Evolutionary conservation across 2,113 vertebrate genomes (phyloP), one percentile per base, ranked within the genome.

Genomic region (Apaloderma vittatum): DNA sequence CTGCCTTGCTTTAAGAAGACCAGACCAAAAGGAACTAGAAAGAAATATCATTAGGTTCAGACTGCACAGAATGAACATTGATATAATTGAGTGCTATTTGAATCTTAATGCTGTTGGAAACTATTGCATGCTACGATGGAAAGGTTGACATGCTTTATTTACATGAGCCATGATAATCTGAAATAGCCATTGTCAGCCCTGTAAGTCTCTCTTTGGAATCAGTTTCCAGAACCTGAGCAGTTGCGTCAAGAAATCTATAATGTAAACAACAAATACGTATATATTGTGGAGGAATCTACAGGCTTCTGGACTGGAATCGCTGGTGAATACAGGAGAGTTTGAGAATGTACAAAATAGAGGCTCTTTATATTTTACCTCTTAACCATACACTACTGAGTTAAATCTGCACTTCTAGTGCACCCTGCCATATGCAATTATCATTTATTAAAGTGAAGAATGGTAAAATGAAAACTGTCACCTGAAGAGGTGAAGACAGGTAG

Each of bases 371-470:
- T 86, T 94, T 91, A 54, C 15, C 46, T 65, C 61, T 70, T 95
- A 73, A 55, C 54, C 22, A 20, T 49, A 52, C 7, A 27, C 19
- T 46, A 22, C 10, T 12, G 6, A 73, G 19, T 83, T 92, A 88
- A 77, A 86, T 66, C 57, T 51, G 21, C 23, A 48, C 21, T 89
- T 90, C 63, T 30, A 62, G 46, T 2, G 5, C 9, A 27, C 32
- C 13, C 4, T 43, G 46, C 16, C 62, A 58, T 57, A 46, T 52
- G n/a, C 82, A 90, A 90, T 76, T 90, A 94, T 48, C 12, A 71
- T 67, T 72, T 84, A 83, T 84, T 75, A 88, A 84, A 86, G 32
- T 75, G 62, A 96, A 77, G 37, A 92, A 26, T 18, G 84, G 26
- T 65, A 71, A 90, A 94, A 90, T 72, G 27, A 82, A 88, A 91